A percentile compares a stretch with the other conserved stretches of the same genome.
phyloP scores from a whole-genome alignment of 1,140 invertebrate species.

The Sweltsa coloradensis region DNA sequence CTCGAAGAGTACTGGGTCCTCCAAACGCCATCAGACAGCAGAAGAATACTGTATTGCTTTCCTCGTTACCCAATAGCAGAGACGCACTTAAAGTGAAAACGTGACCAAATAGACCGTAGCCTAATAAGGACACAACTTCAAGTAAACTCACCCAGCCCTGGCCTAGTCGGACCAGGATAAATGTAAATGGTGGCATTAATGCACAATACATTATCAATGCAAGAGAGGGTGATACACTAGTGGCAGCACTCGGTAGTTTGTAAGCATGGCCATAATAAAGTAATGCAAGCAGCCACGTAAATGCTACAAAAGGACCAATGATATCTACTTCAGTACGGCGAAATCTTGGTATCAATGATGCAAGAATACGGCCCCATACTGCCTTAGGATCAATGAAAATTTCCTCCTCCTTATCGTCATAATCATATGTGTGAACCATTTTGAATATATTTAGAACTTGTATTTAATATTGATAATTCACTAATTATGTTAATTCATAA shows the following conservation, averaged over 20 bases:
- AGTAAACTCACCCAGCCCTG: conserved; percentile 24
- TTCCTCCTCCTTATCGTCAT: too few relatives aligned
- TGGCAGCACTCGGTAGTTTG: conserved; percentile 21
- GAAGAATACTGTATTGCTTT: conserved; percentile 32
- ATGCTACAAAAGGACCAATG: too few relatives aligned
- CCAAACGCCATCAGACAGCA: conserved; percentile 29
- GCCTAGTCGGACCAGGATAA: conserved; percentile 24
- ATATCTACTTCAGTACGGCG: too few relatives aligned
- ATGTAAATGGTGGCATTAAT: conserved; percentile 26
- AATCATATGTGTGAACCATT: too few relatives aligned
- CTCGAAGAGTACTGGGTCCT: conserved; percentile 30
- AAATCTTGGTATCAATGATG: too few relatives aligned
- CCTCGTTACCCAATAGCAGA: conserved; percentile 27
- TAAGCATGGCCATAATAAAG: conserved; percentile 28
- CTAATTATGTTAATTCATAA: too few relatives aligned
- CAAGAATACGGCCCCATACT: too few relatives aligned
- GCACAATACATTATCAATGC: conserved; percentile 24
- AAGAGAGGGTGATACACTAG: conserved; percentile 22
- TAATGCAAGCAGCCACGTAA: too few relatives aligned
- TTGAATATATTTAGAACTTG: too few relatives aligned
- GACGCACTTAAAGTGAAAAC: conserved; percentile 30
- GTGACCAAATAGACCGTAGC: conserved; percentile 36
- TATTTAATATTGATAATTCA: too few relatives aligned
- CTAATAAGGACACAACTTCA: conserved; percentile 30
- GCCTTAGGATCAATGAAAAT: too few relatives aligned